Base-by-base conservation (phyloP, 2,888 invertebrate genomes). In the Oscheius sp. region DNA sequence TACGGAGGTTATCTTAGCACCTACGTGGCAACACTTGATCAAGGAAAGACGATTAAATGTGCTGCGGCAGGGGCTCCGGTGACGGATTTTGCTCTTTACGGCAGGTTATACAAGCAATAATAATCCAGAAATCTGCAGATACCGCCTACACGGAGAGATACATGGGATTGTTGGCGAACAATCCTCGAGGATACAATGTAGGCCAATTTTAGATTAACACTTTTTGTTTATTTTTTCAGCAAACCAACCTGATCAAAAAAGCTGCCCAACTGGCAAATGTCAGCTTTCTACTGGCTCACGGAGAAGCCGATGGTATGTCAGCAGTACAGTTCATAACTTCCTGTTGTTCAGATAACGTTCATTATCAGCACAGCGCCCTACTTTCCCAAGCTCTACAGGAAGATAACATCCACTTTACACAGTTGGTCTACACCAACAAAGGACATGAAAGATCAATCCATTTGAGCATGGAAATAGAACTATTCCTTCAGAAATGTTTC, bases 91-190 rank as follows among this genome's bases (percentile, higher is more conserved):
- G 92, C 93, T 85, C 93, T 95, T 75, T 96, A 97, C 86, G 95
- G 96, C 96, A 43, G n/a, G n/a, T n/a, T n/a, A n/a, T n/a, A n/a
- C n/a, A n/a, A n/a, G n/a, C n/a, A n/a, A n/a, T n/a, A n/a, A n/a
- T n/a, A n/a, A n/a, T n/a, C n/a, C n/a, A n/a, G n/a, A n/a, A n/a
- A 18, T 58, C 56, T 82, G 55, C 69, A 85, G 98, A 99, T 90
- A 96, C 96, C 0, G 98, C 96, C 13, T 99, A 99, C 91, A 97
- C 96, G 69, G 99, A 99, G 91, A 92, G 98, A 49, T 99, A 98
- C 90, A 95, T 99, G 95, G 94, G 93, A 88, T 89, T 93, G 76
- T 95, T 95, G 0, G 91, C 92, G 71, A 91, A 92, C 80, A 94
- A 95, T 90, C 90, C 90, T 5, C 16, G n/a, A 7, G 84, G 96